Conservation (phyloP, 1,140 invertebrate genomes). For the Diorhabda carinulata region DNA sequence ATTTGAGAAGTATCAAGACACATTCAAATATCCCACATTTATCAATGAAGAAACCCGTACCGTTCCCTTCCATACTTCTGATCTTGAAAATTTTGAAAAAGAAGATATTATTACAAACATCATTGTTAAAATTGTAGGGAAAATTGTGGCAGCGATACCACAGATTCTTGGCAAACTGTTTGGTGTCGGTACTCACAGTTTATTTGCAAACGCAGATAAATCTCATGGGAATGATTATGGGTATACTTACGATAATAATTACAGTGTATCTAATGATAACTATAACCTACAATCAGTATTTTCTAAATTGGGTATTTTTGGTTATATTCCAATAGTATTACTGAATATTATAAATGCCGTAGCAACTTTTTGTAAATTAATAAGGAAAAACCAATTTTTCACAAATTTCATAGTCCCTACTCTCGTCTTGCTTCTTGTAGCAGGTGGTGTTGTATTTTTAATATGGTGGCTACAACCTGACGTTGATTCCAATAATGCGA, state of each 20-base stretch:
- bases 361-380: constrained; percentile 31
- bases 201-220: constrained; percentile 24
- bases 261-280: background rate
- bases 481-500: constrained; percentile 7
- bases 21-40: background rate
- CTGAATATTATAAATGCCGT: constrained; percentile 33
- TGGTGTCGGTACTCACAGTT: constrained; percentile 27
- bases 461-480: constrained; percentile 39
- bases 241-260: background rate
- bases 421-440: constrained; percentile 29
- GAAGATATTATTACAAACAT: constrained; percentile 33
- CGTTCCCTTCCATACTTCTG: no score
- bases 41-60: no score
- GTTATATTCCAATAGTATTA: constrained; percentile 35
- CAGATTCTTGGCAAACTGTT: constrained; percentile 31
- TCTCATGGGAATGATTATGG: background rate
- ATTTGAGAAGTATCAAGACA: background rate
- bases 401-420: constrained; percentile 38
- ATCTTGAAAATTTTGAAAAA: constrained; percentile 11
- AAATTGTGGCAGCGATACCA: constrained; percentile 35
- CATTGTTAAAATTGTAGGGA: constrained; percentile 39
- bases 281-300: constrained; percentile 23
- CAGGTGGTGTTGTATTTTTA: constrained; percentile 39
- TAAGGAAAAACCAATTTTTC: constrained; percentile 39
- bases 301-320: constrained; percentile 25